Percentiles rank a stretch among this genome's conserved stretches.
Evolutionary conservation across 2,113 vertebrate genomes (phyloP).

Genomic region (Cromileptes altivelis): DNA sequence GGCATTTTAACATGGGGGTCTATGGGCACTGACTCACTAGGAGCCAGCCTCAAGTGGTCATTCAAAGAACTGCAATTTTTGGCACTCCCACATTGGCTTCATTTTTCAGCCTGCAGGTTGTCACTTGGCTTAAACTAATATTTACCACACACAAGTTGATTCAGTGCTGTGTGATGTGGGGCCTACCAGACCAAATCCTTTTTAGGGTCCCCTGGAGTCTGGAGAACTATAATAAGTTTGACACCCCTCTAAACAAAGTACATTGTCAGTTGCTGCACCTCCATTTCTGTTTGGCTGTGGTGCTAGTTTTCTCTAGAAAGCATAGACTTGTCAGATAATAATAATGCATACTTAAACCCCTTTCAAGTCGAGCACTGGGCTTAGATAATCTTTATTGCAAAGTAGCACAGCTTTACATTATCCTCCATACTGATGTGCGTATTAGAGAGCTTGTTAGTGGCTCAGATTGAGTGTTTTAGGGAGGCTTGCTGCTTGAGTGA

Average conservation of each 20-base stretch:
- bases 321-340: not conserved
- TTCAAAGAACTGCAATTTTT: too few species aligned
- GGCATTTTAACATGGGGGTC: too few species aligned
- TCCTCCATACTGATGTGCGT: not conserved
- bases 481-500: not conserved
- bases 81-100: too few species aligned
- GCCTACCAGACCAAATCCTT: too few species aligned
- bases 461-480: constrained; percentile 5
- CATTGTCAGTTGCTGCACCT: not conserved
- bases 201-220: too few species aligned
- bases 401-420: not conserved
- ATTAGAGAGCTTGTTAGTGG: constrained; percentile 20
- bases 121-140: too few species aligned
- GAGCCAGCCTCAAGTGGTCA: too few species aligned
- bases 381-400: constrained; percentile 11
- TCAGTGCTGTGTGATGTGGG: too few species aligned
- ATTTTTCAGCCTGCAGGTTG: too few species aligned
- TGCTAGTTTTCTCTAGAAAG: not conserved
- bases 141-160: too few species aligned
- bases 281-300: not conserved
- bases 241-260: not conserved
- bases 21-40: too few species aligned
- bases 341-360: constrained; percentile 1
- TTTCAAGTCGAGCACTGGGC: constrained; percentile 1
- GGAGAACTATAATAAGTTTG: too few species aligned